These are phyloP conservation scores for Pogoniulus pusillus DNA, from an alignment of 2,797 vertebrate genomes.

Conservation along the genomic window DNA sequence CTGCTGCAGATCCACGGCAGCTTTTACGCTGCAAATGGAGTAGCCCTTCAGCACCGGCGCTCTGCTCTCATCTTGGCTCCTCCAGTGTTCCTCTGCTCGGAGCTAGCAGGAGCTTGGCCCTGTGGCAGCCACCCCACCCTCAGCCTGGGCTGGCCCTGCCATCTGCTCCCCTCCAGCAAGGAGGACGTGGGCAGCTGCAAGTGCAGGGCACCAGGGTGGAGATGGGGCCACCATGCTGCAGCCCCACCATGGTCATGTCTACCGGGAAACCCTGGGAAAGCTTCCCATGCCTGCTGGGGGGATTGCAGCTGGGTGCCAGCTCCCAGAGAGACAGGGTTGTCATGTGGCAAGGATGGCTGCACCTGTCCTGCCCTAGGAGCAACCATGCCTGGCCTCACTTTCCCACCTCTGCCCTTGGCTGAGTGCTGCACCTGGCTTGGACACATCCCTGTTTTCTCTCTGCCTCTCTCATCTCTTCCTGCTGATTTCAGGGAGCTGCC, in stretches of 20 bases:
- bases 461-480: background rate
- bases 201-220: background rate
- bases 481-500: background rate
- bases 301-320: background rate
- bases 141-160: background rate
- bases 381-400: accelerated
- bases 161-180: accelerated
- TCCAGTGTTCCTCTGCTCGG: background rate
- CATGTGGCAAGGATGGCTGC: background rate
- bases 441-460: background rate
- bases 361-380: background rate
- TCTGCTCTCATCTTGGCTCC: background rate
- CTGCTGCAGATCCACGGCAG: background rate
- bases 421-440: background rate
- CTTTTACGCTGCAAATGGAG: constrained; percentile 12
- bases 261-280: background rate
- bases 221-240: background rate
- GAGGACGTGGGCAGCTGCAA: background rate
- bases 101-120: background rate
- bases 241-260: accelerated
- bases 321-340: background rate
- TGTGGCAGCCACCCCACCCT: background rate
- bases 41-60: background rate
- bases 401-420: background rate
- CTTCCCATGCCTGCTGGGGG: background rate